A percentile compares a stretch with the other conserved stretches of the same genome.
Conservation (phyloP, 2,797 vertebrate species). For the Philypnodon macrostomus region DNA sequence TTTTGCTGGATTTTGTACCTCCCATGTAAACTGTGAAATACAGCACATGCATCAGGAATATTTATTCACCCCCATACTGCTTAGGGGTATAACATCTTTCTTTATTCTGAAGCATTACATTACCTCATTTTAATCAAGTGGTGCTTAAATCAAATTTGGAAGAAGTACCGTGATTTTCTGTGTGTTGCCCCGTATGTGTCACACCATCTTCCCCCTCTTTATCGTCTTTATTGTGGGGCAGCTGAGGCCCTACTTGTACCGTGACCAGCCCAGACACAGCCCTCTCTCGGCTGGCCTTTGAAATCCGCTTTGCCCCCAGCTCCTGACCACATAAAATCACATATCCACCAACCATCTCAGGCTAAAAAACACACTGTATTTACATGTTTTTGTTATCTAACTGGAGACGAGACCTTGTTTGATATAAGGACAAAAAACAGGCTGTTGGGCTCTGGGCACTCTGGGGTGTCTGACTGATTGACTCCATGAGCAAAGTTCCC, state of each 20-base stretch:
- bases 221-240: slow-evolving; percentile 77
- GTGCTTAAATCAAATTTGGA: no score
- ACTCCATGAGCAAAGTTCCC: slow-evolving; percentile 83
- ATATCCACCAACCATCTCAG: slow-evolving; percentile 63
- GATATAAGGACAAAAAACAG: slow-evolving; percentile 79
- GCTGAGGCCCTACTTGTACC: slow-evolving; percentile 87
- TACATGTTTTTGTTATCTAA: slow-evolving; percentile 77
- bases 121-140: no score
- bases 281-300: slow-evolving; percentile 79
- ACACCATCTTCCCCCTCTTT: slow-evolving; percentile 59
- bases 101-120: no score
- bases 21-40: no score
- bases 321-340: slow-evolving; percentile 71
- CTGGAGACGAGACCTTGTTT: slow-evolving; percentile 72
- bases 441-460: slow-evolving; percentile 74
- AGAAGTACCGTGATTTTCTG: no score
- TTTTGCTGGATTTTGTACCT: no score
- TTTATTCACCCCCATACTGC: no score
- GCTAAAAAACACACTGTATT: slow-evolving; percentile 49
- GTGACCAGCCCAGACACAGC: slow-evolving; percentile 88
- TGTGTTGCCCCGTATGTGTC: no score
- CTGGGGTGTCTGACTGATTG: slow-evolving; percentile 83
- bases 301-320: slow-evolving; percentile 84
- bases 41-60: no score
- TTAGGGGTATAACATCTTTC: no score